Percentiles rank a stretch among this genome's conserved stretches.
Conservation (phyloP, 2,888 invertebrate genomes). For the Gandaritis pyraliata region DNA sequence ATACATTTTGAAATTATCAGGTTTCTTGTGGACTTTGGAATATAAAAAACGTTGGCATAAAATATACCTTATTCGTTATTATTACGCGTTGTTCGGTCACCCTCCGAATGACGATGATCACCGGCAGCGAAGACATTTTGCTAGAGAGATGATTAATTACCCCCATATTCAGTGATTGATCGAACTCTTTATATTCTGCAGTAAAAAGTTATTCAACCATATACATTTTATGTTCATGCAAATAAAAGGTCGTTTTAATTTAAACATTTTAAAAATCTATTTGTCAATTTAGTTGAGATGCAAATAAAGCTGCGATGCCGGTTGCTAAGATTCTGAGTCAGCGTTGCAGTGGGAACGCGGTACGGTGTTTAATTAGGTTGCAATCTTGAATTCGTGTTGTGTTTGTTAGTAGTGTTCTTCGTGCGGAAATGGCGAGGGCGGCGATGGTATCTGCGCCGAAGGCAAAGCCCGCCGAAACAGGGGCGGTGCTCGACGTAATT, state of each 20-base stretch:
- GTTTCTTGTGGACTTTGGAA: neutral
- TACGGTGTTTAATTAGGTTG: conserved; percentile 69
- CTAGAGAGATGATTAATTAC: conserved; percentile 77
- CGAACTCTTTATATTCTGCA: conserved; percentile 57
- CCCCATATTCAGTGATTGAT: conserved; percentile 69
- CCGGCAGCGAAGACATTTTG: conserved; percentile 44
- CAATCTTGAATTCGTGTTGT: conserved; percentile 62
- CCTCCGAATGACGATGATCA: conserved; percentile 54
- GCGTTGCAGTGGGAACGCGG: conserved; percentile 44
- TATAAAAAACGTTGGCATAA: neutral
- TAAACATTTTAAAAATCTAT: conserved; percentile 72
- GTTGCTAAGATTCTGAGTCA: conserved; percentile 50
- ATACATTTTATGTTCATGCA: conserved; percentile 55
- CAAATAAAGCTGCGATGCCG: conserved; percentile 60
- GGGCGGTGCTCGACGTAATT: conserved; percentile 71
- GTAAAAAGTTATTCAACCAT: conserved; percentile 44
- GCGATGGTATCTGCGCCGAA: conserved; percentile 65
- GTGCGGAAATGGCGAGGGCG: conserved; percentile 58
- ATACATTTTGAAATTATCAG: no score
- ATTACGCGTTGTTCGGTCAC: conserved; percentile 43
- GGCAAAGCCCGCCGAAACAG: conserved; percentile 68
- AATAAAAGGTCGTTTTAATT: conserved; percentile 54
- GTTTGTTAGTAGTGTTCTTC: conserved; percentile 47
- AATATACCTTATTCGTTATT: conserved; percentile 12
- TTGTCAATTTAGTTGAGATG: conserved; percentile 69